These are phyloP conservation scores for Sylvilagus bachmani DNA, from an alignment of 2,113 vertebrate species.

Conservation along the genomic window DNA sequence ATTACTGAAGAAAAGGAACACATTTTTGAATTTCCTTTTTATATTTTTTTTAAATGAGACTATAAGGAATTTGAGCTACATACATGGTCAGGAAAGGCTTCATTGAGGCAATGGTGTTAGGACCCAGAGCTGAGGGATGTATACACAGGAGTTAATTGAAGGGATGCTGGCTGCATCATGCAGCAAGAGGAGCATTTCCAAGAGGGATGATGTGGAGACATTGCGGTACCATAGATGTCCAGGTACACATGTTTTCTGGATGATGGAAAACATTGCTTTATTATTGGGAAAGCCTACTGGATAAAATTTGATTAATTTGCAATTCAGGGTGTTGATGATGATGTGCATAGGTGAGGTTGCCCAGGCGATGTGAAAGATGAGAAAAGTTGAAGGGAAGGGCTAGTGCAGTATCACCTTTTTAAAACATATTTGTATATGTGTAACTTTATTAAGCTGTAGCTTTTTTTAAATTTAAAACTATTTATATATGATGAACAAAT, in stretches of 20 bases:
- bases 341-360: not conserved
- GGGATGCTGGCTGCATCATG: not conserved
- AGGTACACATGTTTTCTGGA: too few species aligned
- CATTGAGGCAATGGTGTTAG: not conserved
- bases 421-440: too few species aligned
- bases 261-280: not conserved
- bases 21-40: not conserved
- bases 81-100: not conserved
- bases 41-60: not conserved
- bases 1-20: not conserved
- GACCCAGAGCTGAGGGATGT: not conserved
- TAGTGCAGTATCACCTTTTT: not conserved
- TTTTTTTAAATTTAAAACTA: too few species aligned
- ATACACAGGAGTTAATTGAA: too few species aligned
- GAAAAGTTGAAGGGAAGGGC: not conserved
- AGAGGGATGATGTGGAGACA: not conserved
- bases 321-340: not conserved
- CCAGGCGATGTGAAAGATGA: too few species aligned
- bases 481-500: too few species aligned
- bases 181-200: not conserved
- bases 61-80: not conserved
- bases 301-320: not conserved
- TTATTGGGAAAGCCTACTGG: not conserved
- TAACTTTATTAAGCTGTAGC: too few species aligned
- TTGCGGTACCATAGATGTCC: not conserved